Evolutionary conservation across 2,113 vertebrate genomes (phyloP), one percentile per base, ranked within the genome.

Genomic region (Dermatemys mawii): DNA sequence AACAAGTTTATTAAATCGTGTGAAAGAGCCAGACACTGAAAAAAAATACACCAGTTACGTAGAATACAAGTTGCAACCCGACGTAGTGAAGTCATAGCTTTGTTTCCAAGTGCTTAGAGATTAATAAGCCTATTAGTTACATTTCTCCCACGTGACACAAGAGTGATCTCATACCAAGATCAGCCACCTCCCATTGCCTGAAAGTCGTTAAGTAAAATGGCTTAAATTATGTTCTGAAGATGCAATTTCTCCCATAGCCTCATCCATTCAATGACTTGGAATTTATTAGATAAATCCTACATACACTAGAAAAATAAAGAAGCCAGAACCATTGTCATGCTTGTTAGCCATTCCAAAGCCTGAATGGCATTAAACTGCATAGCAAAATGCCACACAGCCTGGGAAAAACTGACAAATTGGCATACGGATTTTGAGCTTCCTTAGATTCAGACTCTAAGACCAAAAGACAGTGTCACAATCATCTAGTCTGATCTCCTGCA

Each of bases 351-450:
- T 8, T 11, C 38, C 22, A 0, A 0, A 2, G 50, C 3, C n/a
- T 5, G 8, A 67, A 67, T 67, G 60, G 35, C 35, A 67, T 67
- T 35, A n/a, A 63, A 67, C 13, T 32, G 29, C 29, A 60, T 60
- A 60, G 29, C 32, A 63, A 35, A 63, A 63, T n/a, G 60, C 14
- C 60, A 63, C 6, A 7, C 32, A 35, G 11, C 14, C n/a, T 70
- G n/a, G 17, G n/a, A 38, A 70, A 51, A 82, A 22, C 0, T 1
- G 49, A n/a, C 7, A 38, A 70, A 38, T 38, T 41, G 16, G 63
- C 0, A 4, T 1, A 11, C 0, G 57, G 86, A 55, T 60, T 29
- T 35, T 4, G 80, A 14, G 5, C 0, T 8, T 1, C 44, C 17
- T 5, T 70, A 70, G 35, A 38, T 19, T 67, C 63, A 70, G n/a